Evolutionary conservation across 1,140 invertebrate species (phyloP).

Genomic region (Nymphalis io): DNA sequence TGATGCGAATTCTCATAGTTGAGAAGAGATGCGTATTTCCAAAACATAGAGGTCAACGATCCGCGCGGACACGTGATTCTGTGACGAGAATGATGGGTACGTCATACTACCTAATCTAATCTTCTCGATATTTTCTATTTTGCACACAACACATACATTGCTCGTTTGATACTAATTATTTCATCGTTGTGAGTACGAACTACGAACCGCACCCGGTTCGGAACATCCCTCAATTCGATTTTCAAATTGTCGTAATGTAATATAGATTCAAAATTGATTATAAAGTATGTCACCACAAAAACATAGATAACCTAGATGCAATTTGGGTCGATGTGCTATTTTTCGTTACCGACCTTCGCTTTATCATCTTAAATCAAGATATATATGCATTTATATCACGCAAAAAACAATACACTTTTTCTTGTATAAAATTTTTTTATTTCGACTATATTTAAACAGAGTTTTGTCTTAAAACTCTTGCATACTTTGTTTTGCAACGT

Average conservation of each 20-base stretch:
- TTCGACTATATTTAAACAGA: too few relatives aligned
- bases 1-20: conserved; percentile 28
- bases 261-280: conserved; percentile 28
- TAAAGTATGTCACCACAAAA: conserved; percentile 38
- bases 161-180: background rate
- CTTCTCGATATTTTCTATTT: conserved; percentile 34
- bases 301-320: conserved; percentile 64
- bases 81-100: conserved; percentile 55
- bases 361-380: conserved; percentile 30
- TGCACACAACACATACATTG: conserved; percentile 12
- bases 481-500: too few relatives aligned
- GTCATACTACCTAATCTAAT: conserved; percentile 60
- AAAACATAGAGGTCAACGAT: conserved; percentile 74
- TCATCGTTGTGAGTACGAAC: background rate
- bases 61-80: conserved; percentile 65
- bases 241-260: conserved; percentile 14
- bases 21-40: conserved; percentile 50
- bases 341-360: conserved; percentile 42
- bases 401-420: background rate
- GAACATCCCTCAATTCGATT: background rate
- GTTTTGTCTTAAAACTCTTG: too few relatives aligned
- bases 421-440: background rate
- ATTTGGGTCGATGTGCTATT: conserved; percentile 65
- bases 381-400: conserved; percentile 9
- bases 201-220: background rate